A percentile compares a stretch with the other conserved stretches of the same genome.
These are phyloP conservation scores for Cladopsammia gracilis DNA, from an alignment of 64 coral and sea anemone species.

Conservation along the genomic window DNA sequence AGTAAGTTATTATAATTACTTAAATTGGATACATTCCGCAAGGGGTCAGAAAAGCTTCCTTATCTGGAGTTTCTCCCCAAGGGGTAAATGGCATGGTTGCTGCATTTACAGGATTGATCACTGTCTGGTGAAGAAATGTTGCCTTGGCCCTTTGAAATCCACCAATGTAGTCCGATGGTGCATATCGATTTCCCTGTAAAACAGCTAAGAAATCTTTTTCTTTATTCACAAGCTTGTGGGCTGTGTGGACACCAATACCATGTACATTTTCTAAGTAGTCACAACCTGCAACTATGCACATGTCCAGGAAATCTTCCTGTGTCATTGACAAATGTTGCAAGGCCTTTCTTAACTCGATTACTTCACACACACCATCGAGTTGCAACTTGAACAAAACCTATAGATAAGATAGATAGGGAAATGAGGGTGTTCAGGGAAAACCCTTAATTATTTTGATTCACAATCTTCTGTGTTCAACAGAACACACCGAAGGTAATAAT, in stretches of 20 bases:
- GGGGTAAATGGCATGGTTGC: constrained; percentile 32
- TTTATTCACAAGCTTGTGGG: not conserved
- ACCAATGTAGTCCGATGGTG: constrained; percentile 47
- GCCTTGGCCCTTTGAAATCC: constrained; percentile 58
- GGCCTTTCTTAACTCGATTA: constrained; percentile 27
- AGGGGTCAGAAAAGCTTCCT: not conserved
- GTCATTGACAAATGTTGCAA: constrained; percentile 33
- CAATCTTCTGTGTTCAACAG: too few relatives aligned
- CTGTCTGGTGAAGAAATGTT: constrained; percentile 67
- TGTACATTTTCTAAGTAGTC: constrained; percentile 54
- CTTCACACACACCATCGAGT: constrained; percentile 46
- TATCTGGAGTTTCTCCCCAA: constrained; percentile 26
- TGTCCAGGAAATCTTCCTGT: constrained; percentile 49
- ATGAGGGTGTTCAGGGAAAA: not conserved
- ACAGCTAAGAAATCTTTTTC: constrained; percentile 21
- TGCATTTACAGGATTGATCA: constrained; percentile 38
- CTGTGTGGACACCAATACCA: constrained; percentile 72
- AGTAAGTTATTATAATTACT: constrained; percentile 2
- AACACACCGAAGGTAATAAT: too few relatives aligned
- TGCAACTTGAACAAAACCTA: constrained; percentile 66
- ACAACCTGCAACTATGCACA: constrained; percentile 64
- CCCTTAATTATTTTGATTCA: too few relatives aligned
- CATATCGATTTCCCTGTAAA: constrained; percentile 27
- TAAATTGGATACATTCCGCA: constrained; percentile 51
- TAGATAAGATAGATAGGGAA: not conserved